These are phyloP conservation scores for Scleropages formosus DNA, from an alignment of 2,797 vertebrate species.

Conservation along the genomic window DNA sequence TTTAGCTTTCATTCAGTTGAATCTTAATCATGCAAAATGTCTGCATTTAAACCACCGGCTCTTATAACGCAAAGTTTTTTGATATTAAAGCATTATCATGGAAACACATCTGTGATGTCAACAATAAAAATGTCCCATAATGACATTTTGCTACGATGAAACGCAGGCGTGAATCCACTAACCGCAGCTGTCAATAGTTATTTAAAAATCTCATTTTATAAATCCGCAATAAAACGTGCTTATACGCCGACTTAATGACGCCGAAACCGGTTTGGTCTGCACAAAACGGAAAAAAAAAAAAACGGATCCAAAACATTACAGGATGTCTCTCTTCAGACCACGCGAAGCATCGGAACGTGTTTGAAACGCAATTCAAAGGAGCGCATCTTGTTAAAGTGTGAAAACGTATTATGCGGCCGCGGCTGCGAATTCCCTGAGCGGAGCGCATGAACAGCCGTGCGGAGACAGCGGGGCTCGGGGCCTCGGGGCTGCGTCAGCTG, in stretches of 20 bases:
- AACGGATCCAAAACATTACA: too few species aligned
- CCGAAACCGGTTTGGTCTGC: not conserved
- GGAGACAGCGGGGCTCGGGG: not conserved
- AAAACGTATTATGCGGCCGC: not conserved
- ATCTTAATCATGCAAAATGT: not conserved
- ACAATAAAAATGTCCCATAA: not conserved
- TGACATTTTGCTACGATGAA: not conserved
- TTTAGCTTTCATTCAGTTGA: not conserved
- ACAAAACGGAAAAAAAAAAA: too few species aligned
- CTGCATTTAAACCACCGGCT: not conserved
- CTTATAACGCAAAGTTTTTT: too few species aligned
- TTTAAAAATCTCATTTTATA: not conserved
- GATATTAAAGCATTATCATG: not conserved
- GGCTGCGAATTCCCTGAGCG: not conserved
- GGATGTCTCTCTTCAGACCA: not conserved
- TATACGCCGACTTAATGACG: not conserved
- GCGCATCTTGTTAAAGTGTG: slow-evolving; percentile 4
- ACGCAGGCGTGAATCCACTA: not conserved
- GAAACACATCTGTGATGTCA: not conserved
- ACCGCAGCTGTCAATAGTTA: not conserved
- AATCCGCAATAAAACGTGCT: not conserved
- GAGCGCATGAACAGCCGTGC: not conserved
- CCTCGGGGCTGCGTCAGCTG: not conserved
- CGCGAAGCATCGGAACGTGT: not conserved
- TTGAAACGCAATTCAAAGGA: not conserved